phyloP scores from a whole-genome alignment of 2,888 invertebrate genomes.

The Heliconius aoede region DNA sequence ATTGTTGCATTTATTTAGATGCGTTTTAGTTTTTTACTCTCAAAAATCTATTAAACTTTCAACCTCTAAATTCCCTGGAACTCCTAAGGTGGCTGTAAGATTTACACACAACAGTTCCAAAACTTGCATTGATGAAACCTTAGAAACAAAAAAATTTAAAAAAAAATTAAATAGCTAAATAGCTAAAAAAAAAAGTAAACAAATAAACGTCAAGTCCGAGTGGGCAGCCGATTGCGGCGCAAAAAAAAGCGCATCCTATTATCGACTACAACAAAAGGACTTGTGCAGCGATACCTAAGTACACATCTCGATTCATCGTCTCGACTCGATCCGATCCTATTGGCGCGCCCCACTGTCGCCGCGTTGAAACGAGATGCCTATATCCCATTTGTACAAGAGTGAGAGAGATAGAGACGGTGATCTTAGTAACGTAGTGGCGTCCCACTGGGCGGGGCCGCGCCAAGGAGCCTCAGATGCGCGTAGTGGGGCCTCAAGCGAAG shows the following conservation, averaged over 20 bases:
- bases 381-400: slow-evolving; percentile 57
- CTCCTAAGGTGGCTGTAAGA: not conserved
- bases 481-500: slow-evolving; percentile 84
- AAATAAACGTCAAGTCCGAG: slow-evolving; percentile 62
- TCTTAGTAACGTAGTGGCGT: slow-evolving; percentile 82
- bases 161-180: slow-evolving; percentile 29
- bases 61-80: too few relatives aligned
- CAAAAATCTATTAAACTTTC: not conserved
- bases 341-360: slow-evolving; percentile 83
- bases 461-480: slow-evolving; percentile 85
- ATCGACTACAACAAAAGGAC: slow-evolving; percentile 84
- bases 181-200: slow-evolving; percentile 59
- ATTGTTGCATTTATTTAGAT: slow-evolving; percentile 44
- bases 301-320: slow-evolving; percentile 84
- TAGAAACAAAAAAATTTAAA: slow-evolving; percentile 1
- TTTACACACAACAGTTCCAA: not conserved
- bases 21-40: slow-evolving; percentile 4
- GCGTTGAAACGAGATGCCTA: slow-evolving; percentile 69
- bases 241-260: slow-evolving; percentile 83
- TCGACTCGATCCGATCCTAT: slow-evolving; percentile 83
- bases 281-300: slow-evolving; percentile 84
- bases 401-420: slow-evolving; percentile 80
- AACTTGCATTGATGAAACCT: slow-evolving; percentile 2
- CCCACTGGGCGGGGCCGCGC: slow-evolving; percentile 86
- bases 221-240: slow-evolving; percentile 68